phyloP scores from a whole-genome alignment of 2,888 invertebrate genomes.

The Epistrophe grossulariae region DNA sequence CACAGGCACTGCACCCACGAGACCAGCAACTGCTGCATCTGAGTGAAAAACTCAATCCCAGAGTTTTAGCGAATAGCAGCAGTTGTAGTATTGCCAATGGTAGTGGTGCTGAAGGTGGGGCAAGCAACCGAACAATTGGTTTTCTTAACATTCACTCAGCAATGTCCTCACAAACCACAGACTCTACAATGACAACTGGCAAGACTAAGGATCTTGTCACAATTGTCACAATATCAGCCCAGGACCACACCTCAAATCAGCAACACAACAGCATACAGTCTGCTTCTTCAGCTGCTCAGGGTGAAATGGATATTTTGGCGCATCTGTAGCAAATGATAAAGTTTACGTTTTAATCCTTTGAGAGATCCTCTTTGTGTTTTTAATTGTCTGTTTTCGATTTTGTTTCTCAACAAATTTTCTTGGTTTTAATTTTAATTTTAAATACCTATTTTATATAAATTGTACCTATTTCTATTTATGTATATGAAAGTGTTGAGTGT shows the following conservation, averaged over 20 bases:
- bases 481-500: slow-evolving; percentile 38
- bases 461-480: slow-evolving; percentile 14
- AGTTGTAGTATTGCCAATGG: slow-evolving; percentile 6
- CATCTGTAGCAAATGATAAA: slow-evolving; percentile 80
- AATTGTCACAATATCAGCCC: slow-evolving; percentile 83
- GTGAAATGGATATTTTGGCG: slow-evolving; percentile 83
- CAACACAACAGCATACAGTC: slow-evolving; percentile 43
- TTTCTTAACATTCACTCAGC: slow-evolving; percentile 56
- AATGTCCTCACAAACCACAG: slow-evolving; percentile 37
- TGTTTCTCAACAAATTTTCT: background rate
- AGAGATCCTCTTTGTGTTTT: slow-evolving; percentile 8
- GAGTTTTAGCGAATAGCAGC: slow-evolving; percentile 54
- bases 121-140: slow-evolving; percentile 65
- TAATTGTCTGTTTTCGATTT: background rate
- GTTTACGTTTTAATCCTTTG: slow-evolving; percentile 52
- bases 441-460: slow-evolving; percentile 26
- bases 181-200: slow-evolving; percentile 61
- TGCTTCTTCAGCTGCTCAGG: slow-evolving; percentile 77
- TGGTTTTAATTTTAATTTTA: slow-evolving; percentile 9
- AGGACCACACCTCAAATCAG: slow-evolving; percentile 63
- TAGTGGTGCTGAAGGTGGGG: slow-evolving; percentile 39
- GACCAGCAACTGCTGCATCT: slow-evolving; percentile 75
- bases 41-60: slow-evolving; percentile 68
- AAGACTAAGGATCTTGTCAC: slow-evolving; percentile 83
- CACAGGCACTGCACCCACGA: slow-evolving; percentile 41